Percentiles rank a stretch among this genome's conserved stretches.
Evolutionary conservation across 2,113 vertebrate genomes (phyloP).

Genomic region (Anhinga anhinga): DNA sequence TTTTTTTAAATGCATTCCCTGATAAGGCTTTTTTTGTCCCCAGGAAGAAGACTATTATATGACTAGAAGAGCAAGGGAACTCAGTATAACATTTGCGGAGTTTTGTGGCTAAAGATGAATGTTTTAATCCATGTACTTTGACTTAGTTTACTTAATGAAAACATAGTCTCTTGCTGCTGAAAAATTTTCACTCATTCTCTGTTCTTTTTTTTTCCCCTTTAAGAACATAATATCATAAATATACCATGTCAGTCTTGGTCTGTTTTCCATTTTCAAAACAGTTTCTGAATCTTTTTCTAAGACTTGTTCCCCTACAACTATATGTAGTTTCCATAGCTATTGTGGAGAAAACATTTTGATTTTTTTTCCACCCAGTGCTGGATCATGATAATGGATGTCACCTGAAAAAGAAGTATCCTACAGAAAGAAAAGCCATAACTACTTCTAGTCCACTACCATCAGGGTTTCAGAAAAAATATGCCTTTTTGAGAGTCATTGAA

Average conservation of each 20-base stretch:
- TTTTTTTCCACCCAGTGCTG: neutral
- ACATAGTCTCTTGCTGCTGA: neutral
- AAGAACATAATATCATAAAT: neutral
- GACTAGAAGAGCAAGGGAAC: neutral
- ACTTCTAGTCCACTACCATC: neutral
- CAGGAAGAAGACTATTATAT: neutral
- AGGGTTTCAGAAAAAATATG: neutral
- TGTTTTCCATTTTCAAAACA: neutral
- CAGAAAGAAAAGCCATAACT: neutral
- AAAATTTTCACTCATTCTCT: neutral
- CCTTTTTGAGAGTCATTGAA: neutral
- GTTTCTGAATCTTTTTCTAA: neutral
- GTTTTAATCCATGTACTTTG: neutral
- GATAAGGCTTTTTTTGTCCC: neutral
- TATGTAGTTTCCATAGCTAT: neutral
- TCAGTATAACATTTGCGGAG: neutral
- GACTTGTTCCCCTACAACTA: neutral
- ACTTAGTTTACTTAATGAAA: neutral
- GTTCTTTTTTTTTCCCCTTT: neutral
- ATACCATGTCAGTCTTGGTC: neutral
- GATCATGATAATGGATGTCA: neutral
- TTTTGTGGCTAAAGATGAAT: neutral
- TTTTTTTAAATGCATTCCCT: neutral
- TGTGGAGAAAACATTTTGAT: neutral
- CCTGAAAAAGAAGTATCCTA: neutral